Conservation (phyloP, 2,113 vertebrate species). For the Rhodinocichla rosea region DNA sequence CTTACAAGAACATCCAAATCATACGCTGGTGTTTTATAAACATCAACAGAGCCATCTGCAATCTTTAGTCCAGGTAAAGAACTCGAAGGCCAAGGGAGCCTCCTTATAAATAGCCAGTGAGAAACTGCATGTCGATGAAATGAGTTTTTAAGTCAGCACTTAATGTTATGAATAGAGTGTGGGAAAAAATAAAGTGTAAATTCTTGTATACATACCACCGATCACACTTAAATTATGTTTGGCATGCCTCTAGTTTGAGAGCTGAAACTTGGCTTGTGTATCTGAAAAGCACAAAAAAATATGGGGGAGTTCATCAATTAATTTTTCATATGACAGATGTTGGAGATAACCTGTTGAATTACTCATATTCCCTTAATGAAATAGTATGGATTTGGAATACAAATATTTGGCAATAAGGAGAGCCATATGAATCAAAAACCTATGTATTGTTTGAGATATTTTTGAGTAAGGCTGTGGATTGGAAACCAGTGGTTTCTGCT, state of each 20-base stretch:
- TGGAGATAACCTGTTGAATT: neutral
- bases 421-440: neutral
- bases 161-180: neutral
- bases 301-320: neutral
- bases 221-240: neutral
- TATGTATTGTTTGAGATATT: neutral
- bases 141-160: neutral
- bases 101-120: neutral
- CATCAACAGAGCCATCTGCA: neutral
- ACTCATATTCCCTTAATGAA: slow-evolving; percentile 1
- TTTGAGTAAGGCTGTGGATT: neutral
- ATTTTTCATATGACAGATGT: neutral
- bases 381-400: neutral
- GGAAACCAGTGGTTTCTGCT: neutral
- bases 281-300: neutral
- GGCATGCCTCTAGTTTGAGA: neutral
- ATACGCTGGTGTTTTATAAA: neutral
- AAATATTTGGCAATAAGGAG: neutral
- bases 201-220: neutral
- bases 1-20: neutral
- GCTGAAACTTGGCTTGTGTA: neutral
- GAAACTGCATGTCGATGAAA: neutral
- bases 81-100: neutral
- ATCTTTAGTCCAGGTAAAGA: neutral
- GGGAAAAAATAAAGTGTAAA: neutral